Conservation (phyloP, 2,113 vertebrate genomes). For the Chloroceryle aenea region DNA sequence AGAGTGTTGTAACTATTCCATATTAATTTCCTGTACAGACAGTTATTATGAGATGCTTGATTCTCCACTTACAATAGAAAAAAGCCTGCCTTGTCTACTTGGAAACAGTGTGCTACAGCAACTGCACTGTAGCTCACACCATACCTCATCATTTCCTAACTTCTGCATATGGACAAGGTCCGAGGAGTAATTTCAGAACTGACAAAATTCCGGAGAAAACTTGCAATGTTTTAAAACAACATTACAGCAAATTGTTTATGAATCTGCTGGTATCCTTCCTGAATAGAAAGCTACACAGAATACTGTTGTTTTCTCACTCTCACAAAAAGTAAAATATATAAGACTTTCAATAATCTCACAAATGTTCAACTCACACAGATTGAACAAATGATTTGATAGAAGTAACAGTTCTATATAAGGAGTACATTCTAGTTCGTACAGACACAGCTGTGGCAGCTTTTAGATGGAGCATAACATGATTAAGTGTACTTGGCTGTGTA, state of each 20-base stretch:
- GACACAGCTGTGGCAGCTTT: background rate
- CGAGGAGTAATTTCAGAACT: background rate
- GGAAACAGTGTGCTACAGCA: background rate
- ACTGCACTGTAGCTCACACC: background rate
- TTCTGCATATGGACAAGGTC: slow-evolving; percentile 1
- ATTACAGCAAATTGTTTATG: slow-evolving; percentile 42
- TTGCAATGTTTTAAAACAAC: slow-evolving; percentile 64
- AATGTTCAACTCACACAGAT: slow-evolving; percentile 4
- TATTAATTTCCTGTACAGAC: background rate
- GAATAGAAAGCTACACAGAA: slow-evolving; percentile 55
- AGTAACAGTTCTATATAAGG: slow-evolving; percentile 27
- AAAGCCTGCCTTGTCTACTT: background rate
- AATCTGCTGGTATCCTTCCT: slow-evolving; percentile 52
- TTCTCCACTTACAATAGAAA: background rate
- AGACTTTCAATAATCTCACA: slow-evolving; percentile 25
- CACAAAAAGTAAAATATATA: slow-evolving; percentile 38
- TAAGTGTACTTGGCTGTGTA: slow-evolving; percentile 14
- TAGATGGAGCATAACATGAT: background rate
- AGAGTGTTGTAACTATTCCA: background rate
- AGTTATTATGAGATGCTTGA: background rate
- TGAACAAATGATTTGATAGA: slow-evolving; percentile 45
- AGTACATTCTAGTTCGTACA: slow-evolving; percentile 38
- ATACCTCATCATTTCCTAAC: background rate
- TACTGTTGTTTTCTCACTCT: slow-evolving; percentile 27
- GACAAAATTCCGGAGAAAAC: slow-evolving; percentile 19